phyloP scores from a whole-genome alignment of 2,113 vertebrate genomes.

The human (Homo sapiens) region GRCh38 chr14:66105001-66105500 shows the following conservation, averaged over 20 bases:
- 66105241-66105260: background rate
- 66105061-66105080: background rate
- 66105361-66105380: background rate
- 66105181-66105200: background rate
- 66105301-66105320: background rate
- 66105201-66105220: background rate
- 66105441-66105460: background rate
- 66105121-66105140: background rate
- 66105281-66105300: background rate
- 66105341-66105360: background rate
- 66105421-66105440: background rate
- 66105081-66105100: background rate
- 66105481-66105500: background rate
- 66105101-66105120: background rate
- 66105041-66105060: background rate
- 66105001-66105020: background rate
- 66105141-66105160: background rate
- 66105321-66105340: background rate
- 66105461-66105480: conserved; percentile 12
- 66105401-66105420: background rate
- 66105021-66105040: background rate
- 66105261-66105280: background rate
- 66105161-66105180: background rate
- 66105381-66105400: background rate
- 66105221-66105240: background rate